Evolutionary conservation across 1,140 invertebrate genomes (phyloP).

Genomic region (Oryzaephilus surinamensis): DNA sequence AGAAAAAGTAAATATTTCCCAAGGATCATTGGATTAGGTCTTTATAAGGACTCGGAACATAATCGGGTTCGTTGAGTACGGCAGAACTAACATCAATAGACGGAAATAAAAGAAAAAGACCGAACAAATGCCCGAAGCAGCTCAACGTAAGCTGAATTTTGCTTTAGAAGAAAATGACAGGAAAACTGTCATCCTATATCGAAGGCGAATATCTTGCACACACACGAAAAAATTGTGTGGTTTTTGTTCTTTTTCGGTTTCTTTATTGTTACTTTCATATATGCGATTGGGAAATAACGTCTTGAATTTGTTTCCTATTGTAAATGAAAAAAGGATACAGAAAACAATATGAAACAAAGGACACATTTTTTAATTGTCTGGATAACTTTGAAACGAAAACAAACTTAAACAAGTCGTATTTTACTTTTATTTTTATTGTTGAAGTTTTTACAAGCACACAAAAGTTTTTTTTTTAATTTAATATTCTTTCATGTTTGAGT

Average conservation of each 20-base stretch:
- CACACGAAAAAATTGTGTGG: constrained; percentile 1
- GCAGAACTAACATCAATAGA: constrained; percentile 8
- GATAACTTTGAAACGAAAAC: too few relatives aligned
- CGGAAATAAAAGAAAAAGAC: constrained; percentile 9
- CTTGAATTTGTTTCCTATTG: background rate
- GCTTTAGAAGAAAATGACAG: constrained; percentile 8
- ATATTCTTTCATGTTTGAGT: too few relatives aligned
- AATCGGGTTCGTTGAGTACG: constrained; percentile 10
- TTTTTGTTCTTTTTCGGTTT: background rate
- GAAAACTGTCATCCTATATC: constrained; percentile 7
- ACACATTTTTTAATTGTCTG: too few relatives aligned
- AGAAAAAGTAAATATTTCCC: constrained; percentile 22
- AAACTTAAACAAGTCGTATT: too few relatives aligned
- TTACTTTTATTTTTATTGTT: too few relatives aligned
- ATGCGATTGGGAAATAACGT: background rate
- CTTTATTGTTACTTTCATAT: background rate
- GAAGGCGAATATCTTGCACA: constrained; percentile 7
- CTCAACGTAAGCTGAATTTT: constrained; percentile 4
- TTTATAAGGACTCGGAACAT: constrained; percentile 20
- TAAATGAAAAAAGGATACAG: background rate
- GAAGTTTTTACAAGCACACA: too few relatives aligned
- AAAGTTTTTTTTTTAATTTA: too few relatives aligned
- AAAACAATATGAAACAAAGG: constrained; percentile 1
- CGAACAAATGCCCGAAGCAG: constrained; percentile 9
- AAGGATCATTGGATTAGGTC: constrained; percentile 23